A percentile compares a stretch with the other conserved stretches of the same genome.
phyloP scores from a whole-genome alignment of 2,888 invertebrate species.

The Cyclophora punctaria region DNA sequence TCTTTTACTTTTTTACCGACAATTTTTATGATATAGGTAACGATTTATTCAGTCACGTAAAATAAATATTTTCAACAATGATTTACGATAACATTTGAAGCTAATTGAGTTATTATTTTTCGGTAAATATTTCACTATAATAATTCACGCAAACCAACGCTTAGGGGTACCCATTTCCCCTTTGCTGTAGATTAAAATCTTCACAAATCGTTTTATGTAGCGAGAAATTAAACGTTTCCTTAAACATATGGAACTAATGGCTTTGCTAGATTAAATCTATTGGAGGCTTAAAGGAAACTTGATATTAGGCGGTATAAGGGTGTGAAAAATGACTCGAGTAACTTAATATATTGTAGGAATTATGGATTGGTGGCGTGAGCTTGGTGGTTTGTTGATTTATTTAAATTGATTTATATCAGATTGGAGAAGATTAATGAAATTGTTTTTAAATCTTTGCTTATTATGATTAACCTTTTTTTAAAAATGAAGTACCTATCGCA shows the following conservation, averaged over 20 bases:
- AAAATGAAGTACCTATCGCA: too few relatives aligned
- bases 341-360: background rate
- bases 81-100: slow-evolving; percentile 1
- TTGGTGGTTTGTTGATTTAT: too few relatives aligned
- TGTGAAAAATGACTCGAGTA: background rate
- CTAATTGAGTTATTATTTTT: slow-evolving; percentile 12
- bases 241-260: slow-evolving; percentile 14
- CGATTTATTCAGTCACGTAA: too few relatives aligned
- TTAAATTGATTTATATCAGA: too few relatives aligned
- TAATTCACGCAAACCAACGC: slow-evolving; percentile 19
- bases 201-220: slow-evolving; percentile 17
- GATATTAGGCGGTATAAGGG: slow-evolving; percentile 2
- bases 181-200: slow-evolving; percentile 18
- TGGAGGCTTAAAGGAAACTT: background rate
- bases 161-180: slow-evolving; percentile 21
- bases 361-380: too few relatives aligned
- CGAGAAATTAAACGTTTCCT: slow-evolving; percentile 21
- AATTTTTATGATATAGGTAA: too few relatives aligned
- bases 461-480: too few relatives aligned
- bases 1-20: too few relatives aligned
- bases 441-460: too few relatives aligned
- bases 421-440: too few relatives aligned
- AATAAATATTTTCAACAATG: slow-evolving; percentile 1
- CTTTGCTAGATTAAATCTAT: slow-evolving; percentile 11
- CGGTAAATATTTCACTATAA: slow-evolving; percentile 9